Percentiles rank a stretch among this genome's conserved stretches.
phyloP scores from a whole-genome alignment of 2,888 invertebrate genomes.

The Cephus sareptanus region DNA sequence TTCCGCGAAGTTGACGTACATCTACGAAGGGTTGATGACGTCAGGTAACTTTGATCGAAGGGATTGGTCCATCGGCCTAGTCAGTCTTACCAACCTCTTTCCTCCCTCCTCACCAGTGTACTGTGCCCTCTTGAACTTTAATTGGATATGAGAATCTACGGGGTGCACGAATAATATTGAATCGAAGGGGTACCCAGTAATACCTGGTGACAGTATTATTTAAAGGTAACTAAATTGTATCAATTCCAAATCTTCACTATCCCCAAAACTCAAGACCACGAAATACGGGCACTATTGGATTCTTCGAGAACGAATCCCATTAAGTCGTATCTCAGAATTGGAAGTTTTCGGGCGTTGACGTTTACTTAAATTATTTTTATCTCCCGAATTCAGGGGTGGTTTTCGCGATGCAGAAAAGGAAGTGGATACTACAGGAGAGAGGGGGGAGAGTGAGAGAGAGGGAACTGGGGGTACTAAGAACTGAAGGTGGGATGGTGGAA shows the following conservation, averaged over 20 bases:
- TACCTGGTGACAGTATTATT: background rate
- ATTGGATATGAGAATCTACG: background rate
- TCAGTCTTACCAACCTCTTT: background rate
- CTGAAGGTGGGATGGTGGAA: background rate
- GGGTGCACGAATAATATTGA: background rate
- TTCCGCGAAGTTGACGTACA: background rate
- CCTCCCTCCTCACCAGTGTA: background rate
- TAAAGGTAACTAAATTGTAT: background rate
- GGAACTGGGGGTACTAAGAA: background rate
- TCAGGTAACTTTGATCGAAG: background rate
- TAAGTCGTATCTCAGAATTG: conserved; percentile 18
- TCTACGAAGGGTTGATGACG: background rate
- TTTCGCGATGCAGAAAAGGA: conserved; percentile 1
- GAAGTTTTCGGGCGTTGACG: conserved; percentile 6
- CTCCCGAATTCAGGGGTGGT: conserved; percentile 36
- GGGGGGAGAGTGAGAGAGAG: too few relatives aligned
- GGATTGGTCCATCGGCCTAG: background rate
- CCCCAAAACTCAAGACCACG: background rate
- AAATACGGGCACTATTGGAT: background rate
- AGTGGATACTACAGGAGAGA: background rate
- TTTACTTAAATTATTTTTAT: conserved; percentile 47
- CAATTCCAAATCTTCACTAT: background rate
- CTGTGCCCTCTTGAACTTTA: background rate
- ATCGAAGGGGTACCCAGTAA: background rate
- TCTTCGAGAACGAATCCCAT: conserved; percentile 15